Evolutionary conservation across 2,797 vertebrate species (phyloP), one percentile per base, ranked within the genome.

Genomic region (Ceryle rudis): DNA sequence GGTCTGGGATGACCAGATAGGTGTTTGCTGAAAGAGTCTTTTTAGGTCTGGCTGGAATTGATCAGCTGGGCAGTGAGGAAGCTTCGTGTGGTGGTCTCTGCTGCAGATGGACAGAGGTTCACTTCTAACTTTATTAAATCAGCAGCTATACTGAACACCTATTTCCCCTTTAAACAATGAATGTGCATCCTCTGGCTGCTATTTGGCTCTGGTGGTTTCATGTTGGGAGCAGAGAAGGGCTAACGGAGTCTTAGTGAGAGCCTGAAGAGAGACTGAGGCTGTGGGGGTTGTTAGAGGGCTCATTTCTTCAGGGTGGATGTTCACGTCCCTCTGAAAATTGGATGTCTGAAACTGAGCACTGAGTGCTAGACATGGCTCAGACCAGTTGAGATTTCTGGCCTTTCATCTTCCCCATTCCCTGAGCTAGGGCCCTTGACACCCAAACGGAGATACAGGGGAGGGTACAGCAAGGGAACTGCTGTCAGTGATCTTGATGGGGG

Each of bases 1-100:
- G 35, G 17, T 41, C 47, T 0, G 8, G 42, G 84, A 49, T 31
- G 66, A 22, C 22, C 55, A 74, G 60, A 37, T 26, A 37, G 41
- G 11, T 33, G 42, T 28, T 77, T 65, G 57, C 57, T 55, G 72
- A n/a, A 91, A 28, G 11, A 61, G 6, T 16, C 9, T 72, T 26
- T 69, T n/a, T 29, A n/a, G 22, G 20, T 41, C 41, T 37, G 65
- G 10, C 37, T 71, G 47, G 52, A 42, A 41, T 3, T 37, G 47
- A 10, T 29, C 6, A 11, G 16, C 25, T 0, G 1, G 20, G 23
- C 83, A 81, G 49, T 0, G 4, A 79, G 55, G 37, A 8, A 25
- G 35, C 44, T 78, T 89, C 28, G 39, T 31, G 13, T 61, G 70
- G 8, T 4, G 8, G 4, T 39, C 17, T 62, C 52, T 86, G 57